Conservation (phyloP, 2,888 invertebrate genomes). For the Aporophyla nigra region DNA sequence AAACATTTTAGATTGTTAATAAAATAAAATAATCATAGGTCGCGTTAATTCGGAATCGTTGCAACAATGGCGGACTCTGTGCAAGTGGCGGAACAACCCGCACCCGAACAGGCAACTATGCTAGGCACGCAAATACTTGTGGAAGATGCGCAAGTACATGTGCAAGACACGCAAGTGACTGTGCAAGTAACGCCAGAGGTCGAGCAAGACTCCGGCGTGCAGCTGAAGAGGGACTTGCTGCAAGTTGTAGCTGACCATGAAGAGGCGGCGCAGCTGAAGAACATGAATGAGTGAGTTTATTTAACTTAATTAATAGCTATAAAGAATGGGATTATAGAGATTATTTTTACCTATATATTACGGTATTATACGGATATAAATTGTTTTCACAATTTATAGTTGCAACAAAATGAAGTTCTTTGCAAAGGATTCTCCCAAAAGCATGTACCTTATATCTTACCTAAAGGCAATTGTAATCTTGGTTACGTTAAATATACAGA, state of each 20-base stretch:
- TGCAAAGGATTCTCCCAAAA: not conserved
- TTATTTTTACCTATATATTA: no score
- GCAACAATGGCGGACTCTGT: conserved; percentile 82
- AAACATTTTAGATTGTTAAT: conserved; percentile 45
- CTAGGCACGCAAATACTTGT: conserved; percentile 54
- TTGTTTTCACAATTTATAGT: no score
- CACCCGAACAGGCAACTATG: conserved; percentile 23
- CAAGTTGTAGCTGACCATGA: conserved; percentile 54
- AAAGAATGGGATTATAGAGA: not conserved
- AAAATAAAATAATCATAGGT: conserved; percentile 64
- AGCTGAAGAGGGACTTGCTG: conserved; percentile 50
- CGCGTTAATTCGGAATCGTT: conserved; percentile 62
- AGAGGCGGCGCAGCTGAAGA: conserved; percentile 10
- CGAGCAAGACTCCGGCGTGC: conserved; percentile 54
- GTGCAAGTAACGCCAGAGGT: conserved; percentile 37
- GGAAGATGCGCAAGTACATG: conserved; percentile 61
- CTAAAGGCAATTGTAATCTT: no score
- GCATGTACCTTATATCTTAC: no score
- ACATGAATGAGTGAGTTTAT: conserved; percentile 53
- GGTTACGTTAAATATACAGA: not conserved
- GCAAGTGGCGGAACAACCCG: conserved; percentile 75
- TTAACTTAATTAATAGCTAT: no score
- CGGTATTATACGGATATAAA: no score
- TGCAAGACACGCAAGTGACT: conserved; percentile 26
- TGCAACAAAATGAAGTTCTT: not conserved